A percentile compares a stretch with the other conserved stretches of the same genome.
These are phyloP conservation scores for Amphilophus citrinellus DNA, from an alignment of 2,113 vertebrate genomes.

Conservation along the genomic window DNA sequence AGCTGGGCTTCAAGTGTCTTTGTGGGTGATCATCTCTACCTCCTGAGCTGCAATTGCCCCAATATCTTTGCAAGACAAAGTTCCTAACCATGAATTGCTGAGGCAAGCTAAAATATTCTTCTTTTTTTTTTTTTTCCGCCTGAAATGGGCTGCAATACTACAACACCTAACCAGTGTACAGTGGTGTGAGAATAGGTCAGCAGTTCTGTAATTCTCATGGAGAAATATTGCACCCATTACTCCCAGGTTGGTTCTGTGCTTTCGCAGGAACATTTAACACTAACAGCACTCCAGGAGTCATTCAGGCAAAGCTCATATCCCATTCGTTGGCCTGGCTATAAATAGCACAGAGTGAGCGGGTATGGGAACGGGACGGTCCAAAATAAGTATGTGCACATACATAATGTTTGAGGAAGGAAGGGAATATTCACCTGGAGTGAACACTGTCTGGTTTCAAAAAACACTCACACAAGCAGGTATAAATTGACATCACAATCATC, in stretches of 20 bases:
- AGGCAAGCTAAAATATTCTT: not conserved
- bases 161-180: not conserved
- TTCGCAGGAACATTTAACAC: constrained; percentile 42
- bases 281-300: constrained; percentile 61
- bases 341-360: constrained; percentile 68
- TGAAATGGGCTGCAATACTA: not conserved
- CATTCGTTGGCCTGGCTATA: constrained; percentile 63
- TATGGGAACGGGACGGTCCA: constrained; percentile 63
- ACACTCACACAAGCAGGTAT: not conserved
- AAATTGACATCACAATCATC: not conserved
- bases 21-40: not conserved
- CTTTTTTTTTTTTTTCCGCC: not conserved
- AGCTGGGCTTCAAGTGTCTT: not conserved
- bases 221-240: constrained; percentile 55
- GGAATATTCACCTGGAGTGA: constrained; percentile 27
- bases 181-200: constrained; percentile 31
- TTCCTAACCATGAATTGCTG: constrained; percentile 5
- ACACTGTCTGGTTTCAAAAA: not conserved
- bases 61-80: not conserved
- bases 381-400: constrained; percentile 56
- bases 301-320: constrained; percentile 71
- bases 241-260: constrained; percentile 30
- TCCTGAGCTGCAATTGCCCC: not conserved
- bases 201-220: constrained; percentile 19
- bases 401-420: constrained; percentile 26